These are phyloP conservation scores for Melinaea marsaeus DNA, from an alignment of 2,888 invertebrate genomes.

Conservation along the genomic window DNA sequence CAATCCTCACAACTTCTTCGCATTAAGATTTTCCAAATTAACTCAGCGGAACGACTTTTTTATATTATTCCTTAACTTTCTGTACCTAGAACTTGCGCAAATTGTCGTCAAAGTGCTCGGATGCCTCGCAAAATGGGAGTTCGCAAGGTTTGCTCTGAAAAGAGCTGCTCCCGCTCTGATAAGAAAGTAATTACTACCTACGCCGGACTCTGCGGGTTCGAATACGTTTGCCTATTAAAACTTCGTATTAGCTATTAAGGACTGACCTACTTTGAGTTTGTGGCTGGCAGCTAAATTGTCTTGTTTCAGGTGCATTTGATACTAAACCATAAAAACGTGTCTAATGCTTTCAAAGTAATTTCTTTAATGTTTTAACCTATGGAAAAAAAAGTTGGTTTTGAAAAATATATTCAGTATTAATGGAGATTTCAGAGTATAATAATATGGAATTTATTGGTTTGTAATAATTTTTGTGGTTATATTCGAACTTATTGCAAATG, in stretches of 20 bases:
- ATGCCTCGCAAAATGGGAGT: constrained; percentile 24
- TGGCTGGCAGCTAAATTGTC: constrained; percentile 3
- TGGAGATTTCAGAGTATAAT: too few species aligned
- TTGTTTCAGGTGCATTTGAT: constrained; percentile 6
- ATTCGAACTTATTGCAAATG: too few species aligned
- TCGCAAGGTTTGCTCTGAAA: constrained; percentile 15
- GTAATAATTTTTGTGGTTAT: too few species aligned
- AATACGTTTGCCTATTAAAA: constrained; percentile 29
- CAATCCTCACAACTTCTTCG: constrained; percentile 16
- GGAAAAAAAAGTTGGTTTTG: too few species aligned
- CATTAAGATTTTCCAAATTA: constrained; percentile 27
- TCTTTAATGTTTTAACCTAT: too few species aligned
- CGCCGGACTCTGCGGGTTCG: constrained; percentile 22
- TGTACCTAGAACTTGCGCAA: constrained; percentile 18
- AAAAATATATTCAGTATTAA: too few species aligned
- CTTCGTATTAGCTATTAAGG: constrained; percentile 26
- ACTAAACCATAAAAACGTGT: background rate
- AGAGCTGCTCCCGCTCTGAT: constrained; percentile 28
- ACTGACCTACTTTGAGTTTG: constrained; percentile 18
- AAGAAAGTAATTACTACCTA: constrained; percentile 28
- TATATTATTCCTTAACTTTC: constrained; percentile 18
- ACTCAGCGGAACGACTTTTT: constrained; percentile 22
- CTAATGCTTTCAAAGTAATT: background rate
- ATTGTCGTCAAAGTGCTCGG: constrained; percentile 24
- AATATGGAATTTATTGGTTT: too few species aligned